phyloP scores from a whole-genome alignment of 37 sponge, comb jelly and placozoan species.

The Bolinopsis microptera region DNA sequence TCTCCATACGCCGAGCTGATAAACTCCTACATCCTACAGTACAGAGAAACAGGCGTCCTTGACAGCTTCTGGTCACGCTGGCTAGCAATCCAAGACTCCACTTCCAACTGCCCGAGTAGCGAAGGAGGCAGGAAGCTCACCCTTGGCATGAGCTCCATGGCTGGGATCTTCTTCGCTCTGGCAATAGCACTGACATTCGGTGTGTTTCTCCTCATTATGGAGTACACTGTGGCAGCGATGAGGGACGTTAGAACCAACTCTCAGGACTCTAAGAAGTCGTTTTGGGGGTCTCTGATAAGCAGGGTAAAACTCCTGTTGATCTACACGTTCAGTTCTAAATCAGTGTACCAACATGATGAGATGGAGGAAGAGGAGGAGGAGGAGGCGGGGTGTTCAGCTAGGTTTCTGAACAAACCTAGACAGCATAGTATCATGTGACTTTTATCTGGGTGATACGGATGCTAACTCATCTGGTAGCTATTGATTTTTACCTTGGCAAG shows the following conservation, averaged over 20 bases:
- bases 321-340: background rate
- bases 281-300: background rate
- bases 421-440: too few species aligned
- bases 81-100: background rate
- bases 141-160: background rate
- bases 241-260: background rate
- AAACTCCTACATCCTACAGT: background rate
- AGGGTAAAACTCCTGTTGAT: background rate
- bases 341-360: background rate
- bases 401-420: too few species aligned
- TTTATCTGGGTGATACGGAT: too few species aligned
- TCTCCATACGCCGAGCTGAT: constrained; percentile 1
- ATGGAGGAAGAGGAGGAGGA: background rate
- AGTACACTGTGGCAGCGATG: background rate
- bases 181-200: background rate
- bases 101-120: background rate
- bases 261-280: background rate
- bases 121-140: background rate
- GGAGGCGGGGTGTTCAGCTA: too few species aligned
- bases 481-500: too few species aligned
- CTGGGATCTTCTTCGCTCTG: background rate
- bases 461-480: too few species aligned
- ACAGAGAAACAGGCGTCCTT: background rate
- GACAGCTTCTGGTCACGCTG: background rate
- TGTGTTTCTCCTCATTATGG: background rate